Conservation (phyloP, 2,888 invertebrate species). For the Chorisops tibialis region DNA sequence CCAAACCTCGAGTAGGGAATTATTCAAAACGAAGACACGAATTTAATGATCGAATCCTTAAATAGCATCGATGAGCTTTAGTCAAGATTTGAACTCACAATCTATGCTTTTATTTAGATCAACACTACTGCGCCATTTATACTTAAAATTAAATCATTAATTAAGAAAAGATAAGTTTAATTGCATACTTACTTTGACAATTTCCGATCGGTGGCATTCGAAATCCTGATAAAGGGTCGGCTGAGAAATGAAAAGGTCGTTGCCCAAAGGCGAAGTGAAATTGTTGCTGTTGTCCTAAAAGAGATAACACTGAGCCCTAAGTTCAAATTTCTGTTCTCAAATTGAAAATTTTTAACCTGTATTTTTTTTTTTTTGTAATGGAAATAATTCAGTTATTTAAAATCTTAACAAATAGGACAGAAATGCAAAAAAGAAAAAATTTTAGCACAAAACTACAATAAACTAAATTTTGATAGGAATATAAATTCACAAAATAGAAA, state of each 20-base stretch:
- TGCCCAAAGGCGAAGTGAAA: conserved; percentile 90
- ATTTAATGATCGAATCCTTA: too few relatives aligned
- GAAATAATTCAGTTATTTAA: too few relatives aligned
- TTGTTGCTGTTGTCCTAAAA: conserved; percentile 94
- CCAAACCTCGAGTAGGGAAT: too few relatives aligned
- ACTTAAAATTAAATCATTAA: background rate
- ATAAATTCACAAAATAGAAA: conserved; percentile 21
- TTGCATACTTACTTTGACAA: conserved; percentile 77
- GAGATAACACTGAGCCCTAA: conserved; percentile 73
- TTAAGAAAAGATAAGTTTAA: background rate
- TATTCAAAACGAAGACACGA: too few relatives aligned
- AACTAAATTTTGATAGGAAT: conserved; percentile 4
- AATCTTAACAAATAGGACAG: too few relatives aligned
- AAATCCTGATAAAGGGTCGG: conserved; percentile 82
- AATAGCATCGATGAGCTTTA: too few relatives aligned
- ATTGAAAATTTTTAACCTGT: background rate
- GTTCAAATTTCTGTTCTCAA: conserved; percentile 52
- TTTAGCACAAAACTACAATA: background rate
- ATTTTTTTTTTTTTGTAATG: too few relatives aligned
- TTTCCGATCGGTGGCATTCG: conserved; percentile 87
- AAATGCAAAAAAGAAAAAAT: background rate
- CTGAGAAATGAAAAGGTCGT: conserved; percentile 82
- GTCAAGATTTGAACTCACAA: too few relatives aligned
- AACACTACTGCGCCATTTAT: background rate
- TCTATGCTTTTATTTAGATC: too few relatives aligned